Evolutionary conservation across 1,140 invertebrate species (phyloP).

Genomic region (Drosophila kepulauana): DNA sequence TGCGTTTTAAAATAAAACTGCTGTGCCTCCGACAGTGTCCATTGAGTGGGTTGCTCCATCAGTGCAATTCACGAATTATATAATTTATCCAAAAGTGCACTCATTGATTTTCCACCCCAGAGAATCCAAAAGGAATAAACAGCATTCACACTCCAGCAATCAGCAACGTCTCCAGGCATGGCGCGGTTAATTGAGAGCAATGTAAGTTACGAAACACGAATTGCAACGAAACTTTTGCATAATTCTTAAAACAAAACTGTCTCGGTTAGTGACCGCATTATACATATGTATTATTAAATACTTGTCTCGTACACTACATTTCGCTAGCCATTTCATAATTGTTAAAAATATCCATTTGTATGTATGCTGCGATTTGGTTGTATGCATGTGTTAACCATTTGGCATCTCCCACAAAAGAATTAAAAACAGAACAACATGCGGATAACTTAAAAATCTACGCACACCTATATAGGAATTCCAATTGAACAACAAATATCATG

Average conservation of each 20-base stretch:
- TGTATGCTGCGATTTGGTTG: slow-evolving; percentile 1
- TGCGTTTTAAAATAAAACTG: slow-evolving; percentile 48
- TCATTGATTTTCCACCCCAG: slow-evolving; percentile 38
- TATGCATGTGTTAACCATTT: slow-evolving; percentile 31
- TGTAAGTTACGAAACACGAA: slow-evolving; percentile 67
- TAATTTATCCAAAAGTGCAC: slow-evolving; percentile 55
- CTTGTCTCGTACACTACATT: slow-evolving; percentile 18
- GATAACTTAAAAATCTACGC: slow-evolving; percentile 25
- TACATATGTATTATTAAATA: slow-evolving; percentile 1
- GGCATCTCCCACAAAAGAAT: slow-evolving; percentile 43
- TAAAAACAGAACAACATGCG: slow-evolving; percentile 3
- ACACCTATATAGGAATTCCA: neutral
- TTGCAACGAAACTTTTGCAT: slow-evolving; percentile 62
- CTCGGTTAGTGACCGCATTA: neutral
- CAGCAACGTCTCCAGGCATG: slow-evolving; percentile 51
- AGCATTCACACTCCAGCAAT: slow-evolving; percentile 22
- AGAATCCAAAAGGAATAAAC: neutral
- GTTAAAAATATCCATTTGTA: slow-evolving; percentile 50
- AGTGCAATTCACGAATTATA: slow-evolving; percentile 49
- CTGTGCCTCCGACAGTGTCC: slow-evolving; percentile 11
- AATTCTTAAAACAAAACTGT: slow-evolving; percentile 36
- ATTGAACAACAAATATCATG: slow-evolving; percentile 24
- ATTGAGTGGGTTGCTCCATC: slow-evolving; percentile 40
- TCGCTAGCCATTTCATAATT: slow-evolving; percentile 54
- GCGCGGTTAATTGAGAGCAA: slow-evolving; percentile 73